Evolutionary conservation across 2,113 vertebrate genomes (phyloP).

Genomic region (Hirundichthys speculiger): DNA sequence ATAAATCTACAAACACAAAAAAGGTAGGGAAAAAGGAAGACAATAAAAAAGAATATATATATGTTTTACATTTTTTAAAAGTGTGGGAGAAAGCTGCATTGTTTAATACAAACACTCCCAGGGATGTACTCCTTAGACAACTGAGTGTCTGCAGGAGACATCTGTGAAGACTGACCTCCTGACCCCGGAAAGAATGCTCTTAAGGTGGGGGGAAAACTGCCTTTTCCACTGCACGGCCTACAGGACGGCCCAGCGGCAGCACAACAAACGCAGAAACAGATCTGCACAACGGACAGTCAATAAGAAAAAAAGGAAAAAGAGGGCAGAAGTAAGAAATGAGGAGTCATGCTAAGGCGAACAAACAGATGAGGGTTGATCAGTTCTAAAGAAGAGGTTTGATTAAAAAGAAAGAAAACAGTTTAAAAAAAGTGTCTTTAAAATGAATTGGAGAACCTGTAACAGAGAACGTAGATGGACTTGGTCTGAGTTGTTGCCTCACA

Average conservation of each 20-base stretch:
- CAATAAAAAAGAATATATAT: conserved; percentile 52
- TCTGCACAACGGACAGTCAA: conserved; percentile 46
- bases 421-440: conserved; percentile 14
- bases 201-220: conserved; percentile 82
- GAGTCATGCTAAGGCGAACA: neutral
- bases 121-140: conserved; percentile 90
- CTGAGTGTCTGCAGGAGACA: conserved; percentile 89
- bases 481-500: conserved; percentile 67
- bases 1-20: conserved; percentile 62
- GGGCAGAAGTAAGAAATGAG: conserved; percentile 6
- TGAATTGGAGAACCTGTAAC: conserved; percentile 30
- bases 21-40: conserved; percentile 37
- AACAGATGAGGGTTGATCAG: conserved; percentile 10
- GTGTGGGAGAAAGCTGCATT: conserved; percentile 80
- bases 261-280: conserved; percentile 69
- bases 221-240: conserved; percentile 80
- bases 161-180: conserved; percentile 89
- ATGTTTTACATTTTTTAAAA: conserved; percentile 76
- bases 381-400: too few species aligned
- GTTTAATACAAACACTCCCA: conserved; percentile 83
- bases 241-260: conserved; percentile 74
- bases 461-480: conserved; percentile 41
- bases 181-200: conserved; percentile 91
- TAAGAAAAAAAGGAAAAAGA: neutral
- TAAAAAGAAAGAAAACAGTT: conserved; percentile 4